Conservation (phyloP, 2,113 vertebrate species). For the Brachyhypopomus gauderio region DNA sequence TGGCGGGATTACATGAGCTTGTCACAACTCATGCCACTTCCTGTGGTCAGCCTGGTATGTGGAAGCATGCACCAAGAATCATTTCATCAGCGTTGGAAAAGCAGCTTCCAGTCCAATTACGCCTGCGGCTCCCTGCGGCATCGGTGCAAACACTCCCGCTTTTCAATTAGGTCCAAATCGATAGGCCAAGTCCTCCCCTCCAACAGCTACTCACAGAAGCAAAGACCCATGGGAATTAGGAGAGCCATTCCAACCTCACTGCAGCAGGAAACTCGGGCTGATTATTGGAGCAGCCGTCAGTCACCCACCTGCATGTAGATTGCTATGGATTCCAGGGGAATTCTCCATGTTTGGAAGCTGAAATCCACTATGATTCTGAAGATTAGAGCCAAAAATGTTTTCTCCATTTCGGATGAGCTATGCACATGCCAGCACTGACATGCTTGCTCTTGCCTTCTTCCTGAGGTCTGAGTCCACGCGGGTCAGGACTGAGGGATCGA, state of each 20-base stretch:
- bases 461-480: neutral
- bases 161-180: slow-evolving; percentile 29
- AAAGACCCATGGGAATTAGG: neutral
- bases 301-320: neutral
- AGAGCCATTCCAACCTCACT: slow-evolving; percentile 1
- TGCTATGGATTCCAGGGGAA: neutral
- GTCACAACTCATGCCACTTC: neutral
- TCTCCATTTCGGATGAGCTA: neutral
- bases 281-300: neutral
- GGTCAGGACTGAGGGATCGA: slow-evolving; percentile 2
- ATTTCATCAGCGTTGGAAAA: slow-evolving; percentile 5
- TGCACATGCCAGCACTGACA: slow-evolving; percentile 14
- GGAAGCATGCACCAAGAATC: slow-evolving; percentile 17
- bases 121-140: neutral
- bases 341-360: neutral
- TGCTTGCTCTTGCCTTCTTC: neutral
- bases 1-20: neutral
- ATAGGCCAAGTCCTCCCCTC: neutral
- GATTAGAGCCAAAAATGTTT: neutral
- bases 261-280: neutral
- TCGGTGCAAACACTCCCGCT: slow-evolving; percentile 8
- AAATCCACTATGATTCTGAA: slow-evolving; percentile 4
- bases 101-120: slow-evolving; percentile 32
- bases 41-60: neutral
- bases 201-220: slow-evolving; percentile 2